Evolutionary conservation across 2,113 vertebrate species (phyloP).

Genomic region (Tapirus terrestris): DNA sequence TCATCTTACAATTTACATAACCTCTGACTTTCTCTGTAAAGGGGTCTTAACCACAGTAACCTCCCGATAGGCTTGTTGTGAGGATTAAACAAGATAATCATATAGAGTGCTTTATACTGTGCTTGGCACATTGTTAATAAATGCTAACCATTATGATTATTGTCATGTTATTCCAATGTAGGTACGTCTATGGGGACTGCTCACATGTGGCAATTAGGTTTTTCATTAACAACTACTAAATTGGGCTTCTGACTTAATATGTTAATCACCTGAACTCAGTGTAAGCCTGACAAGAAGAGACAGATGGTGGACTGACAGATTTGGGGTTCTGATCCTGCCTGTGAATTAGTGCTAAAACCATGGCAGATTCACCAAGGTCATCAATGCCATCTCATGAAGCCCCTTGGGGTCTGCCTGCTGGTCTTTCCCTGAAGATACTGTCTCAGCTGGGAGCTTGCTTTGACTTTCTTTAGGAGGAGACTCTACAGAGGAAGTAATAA

Average conservation of each 20-base stretch:
- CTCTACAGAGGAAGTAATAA: neutral
- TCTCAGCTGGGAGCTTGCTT: neutral
- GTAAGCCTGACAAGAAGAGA: neutral
- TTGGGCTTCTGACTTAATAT: neutral
- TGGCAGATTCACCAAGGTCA: neutral
- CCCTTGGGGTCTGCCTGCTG: neutral
- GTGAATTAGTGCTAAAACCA: neutral
- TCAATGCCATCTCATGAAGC: neutral
- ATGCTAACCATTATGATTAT: neutral
- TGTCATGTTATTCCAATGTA: neutral
- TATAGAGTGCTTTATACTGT: neutral
- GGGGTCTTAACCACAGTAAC: neutral
- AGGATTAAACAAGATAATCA: neutral
- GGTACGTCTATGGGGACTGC: neutral
- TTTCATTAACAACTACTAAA: neutral
- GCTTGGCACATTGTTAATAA: neutral
- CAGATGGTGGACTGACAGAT: neutral
- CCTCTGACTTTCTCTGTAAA: slow-evolving; percentile 14
- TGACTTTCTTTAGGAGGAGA: slow-evolving; percentile 4
- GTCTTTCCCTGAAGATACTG: neutral
- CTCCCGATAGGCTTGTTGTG: neutral
- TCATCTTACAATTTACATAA: neutral
- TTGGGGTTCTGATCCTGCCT: neutral
- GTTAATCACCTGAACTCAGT: neutral
- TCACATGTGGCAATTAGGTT: neutral